Evolutionary conservation across 1,140 invertebrate genomes (phyloP).

Genomic region (Antheraea mylitta): DNA sequence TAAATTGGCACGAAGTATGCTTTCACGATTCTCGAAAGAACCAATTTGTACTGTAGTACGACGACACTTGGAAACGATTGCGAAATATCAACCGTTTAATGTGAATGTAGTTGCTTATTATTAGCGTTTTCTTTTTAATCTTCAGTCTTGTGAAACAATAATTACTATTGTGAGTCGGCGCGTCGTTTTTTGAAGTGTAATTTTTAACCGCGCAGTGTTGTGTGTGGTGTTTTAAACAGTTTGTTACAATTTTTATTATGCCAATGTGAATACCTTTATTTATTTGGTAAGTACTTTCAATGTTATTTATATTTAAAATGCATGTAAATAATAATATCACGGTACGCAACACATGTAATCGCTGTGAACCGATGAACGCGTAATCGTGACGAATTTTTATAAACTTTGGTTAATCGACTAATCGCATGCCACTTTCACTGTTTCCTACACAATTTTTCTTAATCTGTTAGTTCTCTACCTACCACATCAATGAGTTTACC

Average conservation of each 20-base stretch:
- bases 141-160: neutral
- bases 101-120: neutral
- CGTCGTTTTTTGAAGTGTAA: neutral
- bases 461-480: conserved; percentile 15
- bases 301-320: neutral
- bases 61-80: neutral
- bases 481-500: neutral
- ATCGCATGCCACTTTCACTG: conserved; percentile 17
- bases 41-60: neutral
- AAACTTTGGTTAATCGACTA: conserved; percentile 1
- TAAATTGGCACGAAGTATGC: conserved; percentile 7
- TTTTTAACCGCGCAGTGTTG: neutral
- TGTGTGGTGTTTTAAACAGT: neutral
- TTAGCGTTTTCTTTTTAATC: neutral
- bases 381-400: neutral
- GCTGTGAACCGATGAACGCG: neutral
- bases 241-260: neutral
- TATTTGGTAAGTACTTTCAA: neutral
- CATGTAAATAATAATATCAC: neutral
- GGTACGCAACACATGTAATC: neutral
- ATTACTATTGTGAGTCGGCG: neutral
- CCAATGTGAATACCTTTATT: neutral
- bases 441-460: conserved; percentile 13
- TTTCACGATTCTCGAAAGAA: neutral
- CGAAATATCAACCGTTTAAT: conserved; percentile 1